Base-by-base conservation (phyloP, 2,797 vertebrate genomes). In the Cossypha niveicapilla region DNA sequence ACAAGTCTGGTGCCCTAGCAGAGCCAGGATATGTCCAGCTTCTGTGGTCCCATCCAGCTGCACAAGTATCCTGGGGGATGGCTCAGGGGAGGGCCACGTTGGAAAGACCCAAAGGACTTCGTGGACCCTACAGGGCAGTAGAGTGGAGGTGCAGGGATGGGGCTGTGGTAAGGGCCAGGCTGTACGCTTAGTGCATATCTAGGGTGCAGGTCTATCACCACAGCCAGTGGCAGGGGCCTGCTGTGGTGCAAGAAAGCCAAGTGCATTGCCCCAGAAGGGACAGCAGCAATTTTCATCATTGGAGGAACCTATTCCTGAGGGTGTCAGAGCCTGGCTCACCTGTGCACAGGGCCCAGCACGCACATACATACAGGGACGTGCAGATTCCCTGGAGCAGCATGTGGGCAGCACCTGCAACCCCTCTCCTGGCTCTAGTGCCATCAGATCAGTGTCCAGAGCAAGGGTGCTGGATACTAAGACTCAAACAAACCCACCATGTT, bases 1-100 rank as follows among this genome's bases (percentile, higher is more conserved):
- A 42, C 0, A 3, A 81, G 30, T n/a, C 16, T 2, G 1, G 11
- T 68, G 25, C 19, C 10, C 23, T 5, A 2, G 35, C 2, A 11
- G 41, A 79, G 53, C 7, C 19, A 34, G 54, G 24, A 16, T 66
- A 24, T 23, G 22, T 39, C n/a, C 74, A n/a, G 18, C 10, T 54
- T 28, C 1, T 3, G 3, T 17, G 10, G 23, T 61, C 10, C 14
- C 32, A 78, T 41, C 34, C 62, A 75, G 42, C 5, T 4, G 24
- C 47, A 66, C 4, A 10, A 30, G 6, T 27, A 15, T 56, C 15
- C 19, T 1, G 3, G 18, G 32, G 28, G 47, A 32, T 28, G 19
- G 16, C 37, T 16, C 25, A 8, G 19, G 9, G 4, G 5, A 54
- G 1, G 5, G 18, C 17, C 6, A 2, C 14, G n/a, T 2, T 47